These are phyloP conservation scores for Calameuta idolon DNA, from an alignment of 2,888 invertebrate species.

Conservation along the genomic window DNA sequence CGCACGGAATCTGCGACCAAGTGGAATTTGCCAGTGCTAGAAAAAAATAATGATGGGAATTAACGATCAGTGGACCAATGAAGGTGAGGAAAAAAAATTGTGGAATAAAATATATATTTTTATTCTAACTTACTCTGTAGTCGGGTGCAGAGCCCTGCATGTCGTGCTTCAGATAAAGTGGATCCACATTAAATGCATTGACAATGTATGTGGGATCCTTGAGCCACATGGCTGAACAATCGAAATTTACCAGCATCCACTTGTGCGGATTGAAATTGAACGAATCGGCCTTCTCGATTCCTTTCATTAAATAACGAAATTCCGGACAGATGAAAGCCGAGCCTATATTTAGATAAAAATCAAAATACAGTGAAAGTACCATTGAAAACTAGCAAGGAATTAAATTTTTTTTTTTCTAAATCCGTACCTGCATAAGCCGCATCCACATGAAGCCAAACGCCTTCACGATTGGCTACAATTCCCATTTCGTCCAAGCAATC, in stretches of 20 bases:
- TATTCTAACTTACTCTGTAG: constrained; percentile 75
- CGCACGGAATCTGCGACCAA: constrained; percentile 92
- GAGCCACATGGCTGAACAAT: constrained; percentile 98
- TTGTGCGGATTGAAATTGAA: constrained; percentile 99
- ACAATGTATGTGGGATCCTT: constrained; percentile 90
- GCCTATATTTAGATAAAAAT: constrained; percentile 56
- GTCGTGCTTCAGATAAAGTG: constrained; percentile 94
- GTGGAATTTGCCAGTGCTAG: constrained; percentile 95
- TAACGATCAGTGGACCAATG: neutral
- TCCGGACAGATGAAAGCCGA: constrained; percentile 98
- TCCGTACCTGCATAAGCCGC: constrained; percentile 90
- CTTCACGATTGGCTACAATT: constrained; percentile 81
- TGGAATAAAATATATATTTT: constrained; percentile 4
- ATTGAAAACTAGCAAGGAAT: constrained; percentile 3
- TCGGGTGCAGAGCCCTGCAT: constrained; percentile 91
- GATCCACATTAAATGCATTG: constrained; percentile 97
- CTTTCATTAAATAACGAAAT: constrained; percentile 89
- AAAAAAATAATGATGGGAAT: constrained; percentile 20
- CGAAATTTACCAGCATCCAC: constrained; percentile 99
- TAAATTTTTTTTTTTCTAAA: neutral
- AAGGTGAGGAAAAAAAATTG: constrained; percentile 3
- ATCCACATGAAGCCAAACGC: constrained; percentile 95
- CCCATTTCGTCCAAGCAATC: constrained; percentile 92
- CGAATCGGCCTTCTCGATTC: constrained; percentile 90
- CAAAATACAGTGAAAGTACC: neutral